These are phyloP conservation scores for Prosopocoilus inquinatus DNA, from an alignment of 2,888 invertebrate species.

Conservation along the genomic window DNA sequence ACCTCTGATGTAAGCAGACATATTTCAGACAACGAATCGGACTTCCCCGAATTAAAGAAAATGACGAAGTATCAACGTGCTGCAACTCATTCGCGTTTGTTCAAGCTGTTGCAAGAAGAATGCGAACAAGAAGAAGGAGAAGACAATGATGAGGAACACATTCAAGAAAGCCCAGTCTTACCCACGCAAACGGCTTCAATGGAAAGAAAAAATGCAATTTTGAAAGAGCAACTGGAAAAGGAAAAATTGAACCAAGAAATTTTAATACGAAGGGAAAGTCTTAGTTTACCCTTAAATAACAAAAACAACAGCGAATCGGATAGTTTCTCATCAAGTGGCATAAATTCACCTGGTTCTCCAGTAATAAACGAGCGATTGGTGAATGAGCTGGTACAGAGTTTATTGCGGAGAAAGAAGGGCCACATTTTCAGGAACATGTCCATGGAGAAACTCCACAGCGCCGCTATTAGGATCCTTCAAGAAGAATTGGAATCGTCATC, in stretches of 20 bases:
- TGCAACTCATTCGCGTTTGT: slow-evolving; percentile 70
- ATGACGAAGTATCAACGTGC: slow-evolving; percentile 65
- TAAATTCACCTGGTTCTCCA: slow-evolving; percentile 53
- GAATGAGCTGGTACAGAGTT: slow-evolving; percentile 59
- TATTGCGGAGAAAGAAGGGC: slow-evolving; percentile 57
- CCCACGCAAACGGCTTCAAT: slow-evolving; percentile 24
- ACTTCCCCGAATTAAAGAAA: slow-evolving; percentile 59
- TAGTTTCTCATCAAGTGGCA: slow-evolving; percentile 55
- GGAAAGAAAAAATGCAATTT: slow-evolving; percentile 15
- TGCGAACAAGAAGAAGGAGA: slow-evolving; percentile 49
- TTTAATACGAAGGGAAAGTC: slow-evolving; percentile 51
- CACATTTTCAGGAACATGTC: slow-evolving; percentile 55
- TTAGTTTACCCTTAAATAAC: slow-evolving; percentile 54
- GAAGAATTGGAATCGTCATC: slow-evolving; percentile 54
- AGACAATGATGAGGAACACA: slow-evolving; percentile 39
- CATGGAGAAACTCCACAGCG: slow-evolving; percentile 59
- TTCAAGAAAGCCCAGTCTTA: slow-evolving; percentile 15
- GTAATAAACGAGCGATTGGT: slow-evolving; percentile 57
- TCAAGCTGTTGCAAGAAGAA: slow-evolving; percentile 64
- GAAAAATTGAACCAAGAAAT: slow-evolving; percentile 45
- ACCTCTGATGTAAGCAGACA: slow-evolving; percentile 68
- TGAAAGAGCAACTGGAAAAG: slow-evolving; percentile 31
- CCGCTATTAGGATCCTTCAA: slow-evolving; percentile 57
- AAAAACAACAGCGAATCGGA: slow-evolving; percentile 53
- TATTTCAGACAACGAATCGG: slow-evolving; percentile 65